Evolutionary conservation across 2,888 invertebrate species (phyloP), one percentile per base, ranked within the genome.

Genomic region (Perithous albicinctus): DNA sequence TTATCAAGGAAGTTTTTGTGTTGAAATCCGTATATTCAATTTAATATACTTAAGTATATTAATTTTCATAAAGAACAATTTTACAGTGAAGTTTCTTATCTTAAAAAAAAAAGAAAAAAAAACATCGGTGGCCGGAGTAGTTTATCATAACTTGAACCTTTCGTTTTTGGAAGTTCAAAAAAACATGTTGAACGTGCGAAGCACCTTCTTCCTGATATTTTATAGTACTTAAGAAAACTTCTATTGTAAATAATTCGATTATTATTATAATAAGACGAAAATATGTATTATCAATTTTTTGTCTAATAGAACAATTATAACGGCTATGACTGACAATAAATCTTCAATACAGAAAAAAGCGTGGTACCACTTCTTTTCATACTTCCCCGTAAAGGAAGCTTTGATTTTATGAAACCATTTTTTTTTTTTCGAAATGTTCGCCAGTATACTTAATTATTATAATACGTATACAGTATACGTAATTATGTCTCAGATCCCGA

Each of bases 181-280:
- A 10, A 2, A 51, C 23, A 51, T 2, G 3, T 20, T 23, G 51
- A 51, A 23, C 10, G 23, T 51, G 23, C 23, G 0, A 23, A 23
- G 8, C 51, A 51, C 51, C 23, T 51, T 23, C 23, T 51, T 23
- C 51, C 20, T 23, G 51, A 51, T 41, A n/a, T 3, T n/a, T n/a
- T n/a, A n/a, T 51, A 51, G 51, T 51, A 51, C 51, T 51, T 51
- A 51, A 51, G 48, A 23, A 20, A 23, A 23, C 18, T 20, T 48
- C 0, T 3, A 8, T 23, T 51, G 23, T 51, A 51, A 51, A 51
- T 51, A 23, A 48, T 48, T 8, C 23, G 10, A 51, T 23, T 51
- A 23, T 10, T 20, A 20, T 12, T 12, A 20, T 23, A 12, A 20
- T 51, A 51, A 20, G 51, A 12, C 10, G 20, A 20, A 51, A 51